These are phyloP conservation scores for Lophius americanus DNA, from an alignment of 2,797 vertebrate species.

Conservation along the genomic window DNA sequence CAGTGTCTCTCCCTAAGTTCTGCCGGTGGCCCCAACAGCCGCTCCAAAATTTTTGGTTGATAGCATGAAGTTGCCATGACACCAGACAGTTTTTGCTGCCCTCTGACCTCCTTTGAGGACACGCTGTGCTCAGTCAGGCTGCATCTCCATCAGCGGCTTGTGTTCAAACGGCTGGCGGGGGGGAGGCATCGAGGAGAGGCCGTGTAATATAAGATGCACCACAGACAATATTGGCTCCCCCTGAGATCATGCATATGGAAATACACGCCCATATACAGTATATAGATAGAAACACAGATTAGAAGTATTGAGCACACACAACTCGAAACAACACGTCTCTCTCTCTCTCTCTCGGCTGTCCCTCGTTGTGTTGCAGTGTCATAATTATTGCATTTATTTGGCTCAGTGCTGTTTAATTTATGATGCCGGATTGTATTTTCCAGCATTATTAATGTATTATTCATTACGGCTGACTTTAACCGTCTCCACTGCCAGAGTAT, in stretches of 20 bases:
- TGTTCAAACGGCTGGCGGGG: slow-evolving; percentile 65
- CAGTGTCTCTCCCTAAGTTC: slow-evolving; percentile 3
- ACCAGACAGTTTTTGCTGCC: slow-evolving; percentile 80
- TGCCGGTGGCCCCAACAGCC: slow-evolving; percentile 20
- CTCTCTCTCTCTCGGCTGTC: slow-evolving; percentile 32
- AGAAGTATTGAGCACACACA: slow-evolving; percentile 40
- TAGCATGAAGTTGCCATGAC: slow-evolving; percentile 80
- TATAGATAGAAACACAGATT: slow-evolving; percentile 19
- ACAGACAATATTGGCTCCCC: slow-evolving; percentile 43
- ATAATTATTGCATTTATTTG: slow-evolving; percentile 73
- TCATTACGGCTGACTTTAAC: slow-evolving; percentile 66
- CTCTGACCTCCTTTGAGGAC: slow-evolving; percentile 79
- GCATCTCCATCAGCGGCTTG: slow-evolving; percentile 67
- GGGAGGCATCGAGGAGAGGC: slow-evolving; percentile 34
- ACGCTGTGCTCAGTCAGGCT: slow-evolving; percentile 75
- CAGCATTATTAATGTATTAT: slow-evolving; percentile 71
- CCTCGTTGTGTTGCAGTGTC: slow-evolving; percentile 50
- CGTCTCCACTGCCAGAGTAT: slow-evolving; percentile 39
- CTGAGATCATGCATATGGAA: slow-evolving; percentile 56
- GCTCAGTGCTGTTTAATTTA: slow-evolving; percentile 66
- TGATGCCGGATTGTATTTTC: slow-evolving; percentile 61
- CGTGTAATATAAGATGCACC: slow-evolving; percentile 66
- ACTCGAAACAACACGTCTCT: slow-evolving; percentile 42
- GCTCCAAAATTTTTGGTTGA: slow-evolving; percentile 50
- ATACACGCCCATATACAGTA: slow-evolving; percentile 37